Percentiles rank a stretch among this genome's conserved stretches.
These are phyloP conservation scores for Petrocephalus zakoni DNA, from an alignment of 2,113 vertebrate species.

Conservation along the genomic window DNA sequence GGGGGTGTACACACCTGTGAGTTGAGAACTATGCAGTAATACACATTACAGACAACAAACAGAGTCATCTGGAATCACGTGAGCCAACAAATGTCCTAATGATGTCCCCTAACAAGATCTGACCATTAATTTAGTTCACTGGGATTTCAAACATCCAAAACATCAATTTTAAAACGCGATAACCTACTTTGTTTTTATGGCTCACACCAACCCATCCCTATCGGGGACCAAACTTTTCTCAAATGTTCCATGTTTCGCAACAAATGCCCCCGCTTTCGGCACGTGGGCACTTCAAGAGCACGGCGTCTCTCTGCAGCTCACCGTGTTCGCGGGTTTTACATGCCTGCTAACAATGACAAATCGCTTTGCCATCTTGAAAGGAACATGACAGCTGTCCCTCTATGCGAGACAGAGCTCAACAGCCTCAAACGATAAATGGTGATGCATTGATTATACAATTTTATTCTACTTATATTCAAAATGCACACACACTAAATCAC, in stretches of 20 bases:
- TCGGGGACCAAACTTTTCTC: neutral
- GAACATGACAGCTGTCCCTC: neutral
- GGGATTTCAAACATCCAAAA: neutral
- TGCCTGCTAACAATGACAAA: neutral
- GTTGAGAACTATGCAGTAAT: neutral
- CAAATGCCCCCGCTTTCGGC: neutral
- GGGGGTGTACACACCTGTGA: neutral
- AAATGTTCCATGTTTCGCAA: neutral
- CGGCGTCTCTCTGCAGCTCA: neutral
- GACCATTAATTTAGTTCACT: conserved; percentile 11
- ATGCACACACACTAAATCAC: neutral
- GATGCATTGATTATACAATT: neutral
- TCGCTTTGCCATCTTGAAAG: neutral
- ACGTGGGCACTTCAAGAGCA: neutral
- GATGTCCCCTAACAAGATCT: neutral
- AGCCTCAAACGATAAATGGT: neutral
- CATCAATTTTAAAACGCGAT: neutral
- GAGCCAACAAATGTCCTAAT: neutral
- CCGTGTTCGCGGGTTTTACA: neutral
- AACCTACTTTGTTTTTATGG: neutral
- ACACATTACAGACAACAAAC: neutral
- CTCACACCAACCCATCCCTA: neutral
- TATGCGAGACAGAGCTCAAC: neutral
- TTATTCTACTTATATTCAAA: neutral
- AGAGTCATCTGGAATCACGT: neutral